Conservation (phyloP, 2,113 vertebrate genomes). For the Tupaia tana region DNA sequence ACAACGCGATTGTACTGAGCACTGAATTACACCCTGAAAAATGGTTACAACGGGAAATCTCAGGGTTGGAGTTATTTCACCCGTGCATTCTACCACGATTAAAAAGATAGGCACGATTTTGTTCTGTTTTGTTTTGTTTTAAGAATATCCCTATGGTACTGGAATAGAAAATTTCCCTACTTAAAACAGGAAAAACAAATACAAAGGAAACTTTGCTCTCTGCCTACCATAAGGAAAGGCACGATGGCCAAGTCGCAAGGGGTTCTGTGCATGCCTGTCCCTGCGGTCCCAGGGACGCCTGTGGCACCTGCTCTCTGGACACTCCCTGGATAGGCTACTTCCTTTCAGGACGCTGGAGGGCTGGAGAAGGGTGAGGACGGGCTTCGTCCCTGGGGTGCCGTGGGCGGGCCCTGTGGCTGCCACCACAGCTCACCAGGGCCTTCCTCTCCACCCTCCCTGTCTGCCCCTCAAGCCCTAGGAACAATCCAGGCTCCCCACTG, state of each 20-base stretch:
- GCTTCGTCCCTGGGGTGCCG: fast-evolving
- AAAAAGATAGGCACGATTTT: too few relatives aligned
- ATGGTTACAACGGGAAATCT: too few relatives aligned
- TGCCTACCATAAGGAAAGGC: neutral
- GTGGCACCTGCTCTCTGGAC: neutral
- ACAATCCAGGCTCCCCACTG: neutral
- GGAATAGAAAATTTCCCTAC: neutral
- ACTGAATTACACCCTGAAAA: too few relatives aligned
- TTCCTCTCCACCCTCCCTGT: neutral
- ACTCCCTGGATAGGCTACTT: fast-evolving
- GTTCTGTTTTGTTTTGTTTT: neutral
- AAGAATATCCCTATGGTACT: neutral
- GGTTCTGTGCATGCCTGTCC: neutral
- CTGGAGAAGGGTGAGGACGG: too few relatives aligned
- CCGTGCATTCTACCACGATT: too few relatives aligned
- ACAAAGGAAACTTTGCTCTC: neutral
- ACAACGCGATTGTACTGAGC: too few relatives aligned
- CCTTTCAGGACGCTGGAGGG: neutral
- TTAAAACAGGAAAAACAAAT: neutral
- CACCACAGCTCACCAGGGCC: neutral
- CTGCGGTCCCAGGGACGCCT: too few relatives aligned
- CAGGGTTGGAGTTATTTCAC: too few relatives aligned
- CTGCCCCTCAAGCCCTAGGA: neutral
- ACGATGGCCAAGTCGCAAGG: too few relatives aligned
- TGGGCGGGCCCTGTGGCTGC: too few relatives aligned